Base-by-base conservation (phyloP, 2,797 vertebrate species). In the Cryptoblepharus egeriae region DNA sequence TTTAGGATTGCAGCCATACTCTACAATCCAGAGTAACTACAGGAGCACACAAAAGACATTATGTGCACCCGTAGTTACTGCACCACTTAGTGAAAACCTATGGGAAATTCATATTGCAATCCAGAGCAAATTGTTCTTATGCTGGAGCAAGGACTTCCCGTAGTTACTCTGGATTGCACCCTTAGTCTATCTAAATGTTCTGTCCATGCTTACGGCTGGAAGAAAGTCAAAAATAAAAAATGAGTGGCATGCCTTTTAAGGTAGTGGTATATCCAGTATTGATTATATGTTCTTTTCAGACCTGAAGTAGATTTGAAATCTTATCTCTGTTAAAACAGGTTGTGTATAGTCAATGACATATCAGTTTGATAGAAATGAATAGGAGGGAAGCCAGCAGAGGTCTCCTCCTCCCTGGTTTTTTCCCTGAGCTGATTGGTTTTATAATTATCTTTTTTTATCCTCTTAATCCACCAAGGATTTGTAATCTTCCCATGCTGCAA, bases 191-290 rank as follows among this genome's bases (percentile, higher is more conserved):
- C 37, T 73, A 32, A 45, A 79, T 26, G 45, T 81, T 87, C 57
- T 85, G 20, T 24, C 69, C 81, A 2, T 15, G 3, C 32, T 87
- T 22, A 32, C 35, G 74, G 24, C 42, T 52, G 9, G 45, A 60
- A 30, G 24, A 72, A 78, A n/a, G n/a, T n/a, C n/a, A n/a, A n/a
- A n/a, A n/a, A n/a, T 77, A 45, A 68, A 81, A 20, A 87, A 10
- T 4, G 2, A 63, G 7, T 13, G 58, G 22, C 42, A 0, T 52
- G 24, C 78, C 39, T 70, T 79, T 0, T 30, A 45, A 9, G 68
- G 63, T 60, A 26, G 7, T 65, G 37, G 32, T 80, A 30, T 35
- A 5, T 70, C 78, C 80, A 45, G 15, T 30, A 45, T 49, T 80
- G 57, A 20, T 20, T 57, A 0, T 28, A 77, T 26, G 58, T 24